Conservation (phyloP, 2,888 invertebrate genomes). For the Noctua janthe region DNA sequence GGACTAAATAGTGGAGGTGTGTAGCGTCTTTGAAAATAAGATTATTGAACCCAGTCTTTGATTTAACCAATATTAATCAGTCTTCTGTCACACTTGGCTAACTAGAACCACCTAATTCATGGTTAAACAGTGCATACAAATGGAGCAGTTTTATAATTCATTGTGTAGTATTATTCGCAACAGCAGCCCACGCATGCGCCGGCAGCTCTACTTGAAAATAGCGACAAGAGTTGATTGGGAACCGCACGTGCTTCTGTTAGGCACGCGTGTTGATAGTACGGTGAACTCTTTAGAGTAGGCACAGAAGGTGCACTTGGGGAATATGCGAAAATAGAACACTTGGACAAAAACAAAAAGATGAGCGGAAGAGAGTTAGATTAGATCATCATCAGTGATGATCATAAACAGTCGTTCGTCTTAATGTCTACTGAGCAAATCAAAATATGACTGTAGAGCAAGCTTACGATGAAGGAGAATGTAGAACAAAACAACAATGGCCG, state of each 20-base stretch:
- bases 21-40: neutral
- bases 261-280: constrained; percentile 25
- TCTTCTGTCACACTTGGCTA: neutral
- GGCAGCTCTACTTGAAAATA: constrained; percentile 12
- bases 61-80: neutral
- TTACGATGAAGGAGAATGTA: neutral
- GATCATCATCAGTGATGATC: neutral
- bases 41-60: constrained; percentile 2
- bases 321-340: too few species aligned
- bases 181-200: constrained; percentile 15
- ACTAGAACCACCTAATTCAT: neutral
- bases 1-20: neutral
- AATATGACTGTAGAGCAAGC: neutral
- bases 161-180: constrained; percentile 17
- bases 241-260: constrained; percentile 35
- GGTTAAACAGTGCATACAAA: constrained; percentile 8
- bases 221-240: constrained; percentile 39
- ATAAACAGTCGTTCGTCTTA: neutral
- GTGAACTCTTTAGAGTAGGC: neutral
- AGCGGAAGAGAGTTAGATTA: neutral
- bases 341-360: neutral
- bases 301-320: constrained; percentile 3
- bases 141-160: neutral
- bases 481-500: neutral
- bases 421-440: neutral